Base-by-base conservation (phyloP, 2,797 vertebrate genomes). In the Eidolon dupreanum region DNA sequence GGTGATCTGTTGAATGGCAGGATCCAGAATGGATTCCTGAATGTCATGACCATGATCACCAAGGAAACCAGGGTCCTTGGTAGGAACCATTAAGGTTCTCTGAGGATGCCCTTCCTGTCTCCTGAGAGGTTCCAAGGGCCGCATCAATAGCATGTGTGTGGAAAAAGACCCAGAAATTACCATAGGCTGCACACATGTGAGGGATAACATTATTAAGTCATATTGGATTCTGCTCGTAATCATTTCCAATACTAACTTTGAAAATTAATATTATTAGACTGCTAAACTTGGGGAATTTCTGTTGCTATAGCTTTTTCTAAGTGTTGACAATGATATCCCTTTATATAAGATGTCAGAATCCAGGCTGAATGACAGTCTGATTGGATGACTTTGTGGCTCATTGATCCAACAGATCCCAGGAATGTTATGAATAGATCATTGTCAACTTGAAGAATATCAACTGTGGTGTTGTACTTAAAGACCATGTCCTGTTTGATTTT, bases 391-490 rank as follows among this genome's bases (percentile, higher is more conserved):
- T 92, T 68, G 65, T 84, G 79, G 79, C 24, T 97, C 65, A 61
- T 65, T 92, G 81, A 84, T 86, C 83, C 88, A 63, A 89, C 75
- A 83, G 84, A 81, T n/a, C 51, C 15, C 55, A 84, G 66, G 70
- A 73, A 51, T 78, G 65, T 86, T 82, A 88, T 16, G 68, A 93
- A 49, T 77, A 90, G 51, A 77, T 74, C 36, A 49, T 61, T 92
- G 89, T 53, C 77, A 81, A 38, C 66, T 87, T 92, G 70, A 92
- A 88, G 87, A 93, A 63, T 78, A 28, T 95, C 28, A 84, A 41
- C 26, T 36, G 43, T 70, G 63, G 38, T 65, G 3, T 71, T 66
- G 74, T 49, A 17, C 46, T 87, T 87, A 84, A 73, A 81, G 86
- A 87, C n/a, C 43, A 43, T 90, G 31, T 87, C 43, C 89, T 95